Percentiles rank a stretch among this genome's conserved stretches.
Conservation (phyloP, 2,888 invertebrate genomes). For the Apodemia zela region DNA sequence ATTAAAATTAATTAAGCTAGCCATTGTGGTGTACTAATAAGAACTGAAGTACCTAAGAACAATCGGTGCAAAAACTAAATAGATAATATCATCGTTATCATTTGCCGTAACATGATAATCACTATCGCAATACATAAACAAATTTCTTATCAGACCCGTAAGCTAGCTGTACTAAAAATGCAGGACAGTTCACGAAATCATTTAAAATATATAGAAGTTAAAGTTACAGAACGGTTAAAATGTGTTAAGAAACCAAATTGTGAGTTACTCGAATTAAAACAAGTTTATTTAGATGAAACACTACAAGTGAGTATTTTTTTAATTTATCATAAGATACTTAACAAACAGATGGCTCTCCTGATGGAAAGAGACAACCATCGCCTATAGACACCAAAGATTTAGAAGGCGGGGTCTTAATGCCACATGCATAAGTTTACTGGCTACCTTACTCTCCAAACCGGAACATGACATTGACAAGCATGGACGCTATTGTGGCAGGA, state of each 20-base stretch:
- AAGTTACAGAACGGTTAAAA: slow-evolving; percentile 45
- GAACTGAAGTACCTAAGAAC: not conserved
- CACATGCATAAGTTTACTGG: too few relatives aligned
- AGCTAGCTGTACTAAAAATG: slow-evolving; percentile 27
- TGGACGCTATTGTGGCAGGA: too few relatives aligned
- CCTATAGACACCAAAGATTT: too few relatives aligned
- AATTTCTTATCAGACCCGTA: not conserved
- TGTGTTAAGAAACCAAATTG: slow-evolving; percentile 43
- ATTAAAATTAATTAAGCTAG: not conserved
- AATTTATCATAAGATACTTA: too few relatives aligned
- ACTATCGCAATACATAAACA: slow-evolving; percentile 14
- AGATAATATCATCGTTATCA: not conserved
- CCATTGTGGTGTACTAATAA: not conserved
- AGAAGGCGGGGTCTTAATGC: too few relatives aligned
- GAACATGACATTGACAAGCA: too few relatives aligned
- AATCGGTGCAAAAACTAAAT: not conserved
- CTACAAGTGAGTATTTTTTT: slow-evolving; percentile 44
- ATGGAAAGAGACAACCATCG: too few relatives aligned
- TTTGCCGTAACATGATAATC: not conserved
- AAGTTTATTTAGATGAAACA: slow-evolving; percentile 52
- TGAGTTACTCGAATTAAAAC: slow-evolving; percentile 52
- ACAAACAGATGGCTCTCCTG: too few relatives aligned
- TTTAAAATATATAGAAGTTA: slow-evolving; percentile 51
- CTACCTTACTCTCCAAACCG: too few relatives aligned
- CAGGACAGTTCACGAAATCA: slow-evolving; percentile 48